Evolutionary conservation across 2,113 vertebrate species (phyloP).

Genomic region (Ptychochromis oligacanthus): DNA sequence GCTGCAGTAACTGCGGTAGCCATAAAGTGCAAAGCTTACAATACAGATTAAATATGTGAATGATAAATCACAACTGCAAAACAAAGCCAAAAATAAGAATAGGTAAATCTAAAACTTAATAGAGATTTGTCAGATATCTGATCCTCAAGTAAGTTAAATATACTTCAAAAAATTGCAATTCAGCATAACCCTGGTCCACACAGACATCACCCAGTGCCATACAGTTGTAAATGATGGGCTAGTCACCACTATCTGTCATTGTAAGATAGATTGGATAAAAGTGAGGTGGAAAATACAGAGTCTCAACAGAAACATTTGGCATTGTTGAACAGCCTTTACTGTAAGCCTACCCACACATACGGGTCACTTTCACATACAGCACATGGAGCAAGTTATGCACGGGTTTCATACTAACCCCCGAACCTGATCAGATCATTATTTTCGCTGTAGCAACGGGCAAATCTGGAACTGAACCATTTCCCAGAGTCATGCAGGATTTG

Average conservation of each 20-base stretch:
- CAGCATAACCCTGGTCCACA: neutral
- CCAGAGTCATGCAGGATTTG: slow-evolving; percentile 67
- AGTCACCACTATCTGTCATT: neutral
- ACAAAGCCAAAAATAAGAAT: neutral
- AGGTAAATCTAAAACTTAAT: neutral
- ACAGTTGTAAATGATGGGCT: slow-evolving; percentile 13
- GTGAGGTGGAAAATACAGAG: slow-evolving; percentile 43
- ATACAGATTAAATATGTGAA: neutral
- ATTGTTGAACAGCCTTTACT: slow-evolving; percentile 23
- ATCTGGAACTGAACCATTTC: slow-evolving; percentile 64
- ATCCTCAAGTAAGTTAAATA: neutral
- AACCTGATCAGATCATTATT: slow-evolving; percentile 62
- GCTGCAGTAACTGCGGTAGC: neutral
- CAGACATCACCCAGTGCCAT: neutral
- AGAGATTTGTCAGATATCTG: neutral
- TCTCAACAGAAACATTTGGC: slow-evolving; percentile 48
- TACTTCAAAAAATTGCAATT: neutral
- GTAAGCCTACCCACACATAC: slow-evolving; percentile 40
- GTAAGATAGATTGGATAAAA: slow-evolving; percentile 14
- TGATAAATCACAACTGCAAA: neutral
- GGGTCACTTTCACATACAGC: slow-evolving; percentile 41
- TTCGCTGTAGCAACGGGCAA: slow-evolving; percentile 29
- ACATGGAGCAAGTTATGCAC: slow-evolving; percentile 71
- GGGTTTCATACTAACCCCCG: slow-evolving; percentile 56
- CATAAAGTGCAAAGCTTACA: neutral